A percentile compares a stretch with the other conserved stretches of the same genome.
Conservation (phyloP, 1,140 invertebrate genomes). For the Pachyrhynchus sulphureomaculatus region DNA sequence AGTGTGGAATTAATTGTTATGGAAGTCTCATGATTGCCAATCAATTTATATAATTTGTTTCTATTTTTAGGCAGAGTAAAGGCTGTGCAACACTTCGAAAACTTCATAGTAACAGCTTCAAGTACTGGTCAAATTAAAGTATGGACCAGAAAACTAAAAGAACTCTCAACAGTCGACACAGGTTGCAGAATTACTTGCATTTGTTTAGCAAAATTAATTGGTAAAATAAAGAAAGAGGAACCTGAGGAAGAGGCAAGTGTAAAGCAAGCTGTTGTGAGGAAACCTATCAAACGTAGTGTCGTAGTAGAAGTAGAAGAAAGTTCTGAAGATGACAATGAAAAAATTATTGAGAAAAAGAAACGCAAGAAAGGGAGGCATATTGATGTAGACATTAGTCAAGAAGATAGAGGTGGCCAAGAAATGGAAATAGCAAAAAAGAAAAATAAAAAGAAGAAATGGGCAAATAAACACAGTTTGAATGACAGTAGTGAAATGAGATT, state of each 20-base stretch:
- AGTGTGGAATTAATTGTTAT: too few relatives aligned
- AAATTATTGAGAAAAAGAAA: background rate
- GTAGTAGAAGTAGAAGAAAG: conserved; percentile 29
- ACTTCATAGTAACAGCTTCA: conserved; percentile 58
- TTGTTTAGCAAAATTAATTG: conserved; percentile 48
- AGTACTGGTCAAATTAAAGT: conserved; percentile 79
- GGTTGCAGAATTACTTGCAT: conserved; percentile 64
- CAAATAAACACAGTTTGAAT: too few relatives aligned
- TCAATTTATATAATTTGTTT: too few relatives aligned
- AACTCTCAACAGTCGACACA: conserved; percentile 56
- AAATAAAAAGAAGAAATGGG: too few relatives aligned
- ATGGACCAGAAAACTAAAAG: conserved; percentile 62
- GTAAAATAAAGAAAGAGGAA: conserved; percentile 37
- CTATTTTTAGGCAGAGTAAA: conserved; percentile 64
- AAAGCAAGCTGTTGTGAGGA: conserved; percentile 16
- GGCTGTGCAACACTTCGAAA: conserved; percentile 57
- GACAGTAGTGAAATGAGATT: too few relatives aligned
- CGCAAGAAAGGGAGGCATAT: background rate
- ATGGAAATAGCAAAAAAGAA: too few relatives aligned
- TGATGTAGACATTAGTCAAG: too few relatives aligned
- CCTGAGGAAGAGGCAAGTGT: conserved; percentile 14
- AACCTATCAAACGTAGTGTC: conserved; percentile 23
- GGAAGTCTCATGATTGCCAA: too few relatives aligned
- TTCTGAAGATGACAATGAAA: conserved; percentile 18
- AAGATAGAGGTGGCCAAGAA: too few relatives aligned